These are phyloP conservation scores for Aphelenchoides fujianensis DNA, from an alignment of 1,140 invertebrate genomes.

Conservation along the genomic window DNA sequence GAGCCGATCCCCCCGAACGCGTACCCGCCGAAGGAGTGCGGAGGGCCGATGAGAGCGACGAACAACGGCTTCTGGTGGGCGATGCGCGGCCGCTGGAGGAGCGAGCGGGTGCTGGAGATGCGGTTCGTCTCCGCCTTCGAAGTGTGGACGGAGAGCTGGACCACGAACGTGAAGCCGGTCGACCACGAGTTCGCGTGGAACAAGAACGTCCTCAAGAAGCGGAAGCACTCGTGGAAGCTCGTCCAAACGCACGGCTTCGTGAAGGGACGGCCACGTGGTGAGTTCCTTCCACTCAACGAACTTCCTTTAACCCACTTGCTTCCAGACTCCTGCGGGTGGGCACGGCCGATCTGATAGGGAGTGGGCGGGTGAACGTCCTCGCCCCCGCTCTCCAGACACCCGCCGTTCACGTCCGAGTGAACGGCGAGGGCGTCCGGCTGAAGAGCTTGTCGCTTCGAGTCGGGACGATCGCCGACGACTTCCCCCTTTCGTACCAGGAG, in stretches of 20 bases:
- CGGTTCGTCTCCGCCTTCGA: neutral
- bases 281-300: neutral
- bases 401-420: slow-evolving; percentile 1
- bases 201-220: neutral
- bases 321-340: neutral
- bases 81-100: neutral
- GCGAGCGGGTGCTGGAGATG: slow-evolving; percentile 5
- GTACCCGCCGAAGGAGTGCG: neutral
- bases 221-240: neutral
- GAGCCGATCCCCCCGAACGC: neutral
- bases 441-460: neutral
- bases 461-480: neutral
- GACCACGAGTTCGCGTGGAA: slow-evolving; percentile 14
- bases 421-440: neutral
- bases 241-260: neutral
- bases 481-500: neutral
- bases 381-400: neutral
- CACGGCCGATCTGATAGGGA: neutral
- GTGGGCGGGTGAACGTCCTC: neutral
- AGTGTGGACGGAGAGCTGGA: neutral
- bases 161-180: neutral
- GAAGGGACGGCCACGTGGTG: neutral
- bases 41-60: slow-evolving; percentile 3
- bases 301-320: neutral
- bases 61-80: neutral